Evolutionary conservation across 2,888 invertebrate genomes (phyloP).

Genomic region (Phoenoteleia sp.): DNA sequence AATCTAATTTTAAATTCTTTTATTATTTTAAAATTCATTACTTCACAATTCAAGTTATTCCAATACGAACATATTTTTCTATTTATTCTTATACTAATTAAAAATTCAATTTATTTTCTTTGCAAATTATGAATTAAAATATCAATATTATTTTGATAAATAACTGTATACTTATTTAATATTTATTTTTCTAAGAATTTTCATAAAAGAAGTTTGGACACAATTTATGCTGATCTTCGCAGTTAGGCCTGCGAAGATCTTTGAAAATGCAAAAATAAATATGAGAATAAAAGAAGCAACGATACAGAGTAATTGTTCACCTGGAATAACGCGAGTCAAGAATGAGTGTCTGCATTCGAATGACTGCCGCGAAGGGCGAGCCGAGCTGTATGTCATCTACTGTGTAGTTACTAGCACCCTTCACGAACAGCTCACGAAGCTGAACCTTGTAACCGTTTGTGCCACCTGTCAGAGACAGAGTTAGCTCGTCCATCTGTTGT

Average conservation of each 20-base stretch:
- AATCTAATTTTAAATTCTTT: no score
- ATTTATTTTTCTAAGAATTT: no score
- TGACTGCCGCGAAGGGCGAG: slow-evolving; percentile 90
- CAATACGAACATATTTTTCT: no score
- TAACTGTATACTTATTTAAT: no score
- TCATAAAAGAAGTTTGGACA: no score
- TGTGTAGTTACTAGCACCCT: slow-evolving; percentile 87
- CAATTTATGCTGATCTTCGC: no score
- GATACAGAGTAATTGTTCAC: slow-evolving; percentile 73
- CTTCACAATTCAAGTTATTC: no score
- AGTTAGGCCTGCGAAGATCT: not conserved
- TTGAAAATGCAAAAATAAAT: not conserved
- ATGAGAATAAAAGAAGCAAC: slow-evolving; percentile 4
- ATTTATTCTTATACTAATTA: no score
- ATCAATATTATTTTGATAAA: no score
- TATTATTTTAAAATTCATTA: no score
- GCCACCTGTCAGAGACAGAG: slow-evolving; percentile 87
- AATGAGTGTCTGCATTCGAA: slow-evolving; percentile 89
- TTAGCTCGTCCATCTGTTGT: slow-evolving; percentile 87
- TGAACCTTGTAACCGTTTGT: slow-evolving; percentile 87
- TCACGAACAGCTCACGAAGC: slow-evolving; percentile 86
- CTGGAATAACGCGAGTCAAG: slow-evolving; percentile 90
- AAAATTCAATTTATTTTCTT: no score
- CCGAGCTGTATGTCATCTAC: slow-evolving; percentile 87
- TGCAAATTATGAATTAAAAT: no score